Percentiles rank a stretch among this genome's conserved stretches.
Conservation (phyloP, 2,888 invertebrate species). For the Perizoma flavofasciatum region DNA sequence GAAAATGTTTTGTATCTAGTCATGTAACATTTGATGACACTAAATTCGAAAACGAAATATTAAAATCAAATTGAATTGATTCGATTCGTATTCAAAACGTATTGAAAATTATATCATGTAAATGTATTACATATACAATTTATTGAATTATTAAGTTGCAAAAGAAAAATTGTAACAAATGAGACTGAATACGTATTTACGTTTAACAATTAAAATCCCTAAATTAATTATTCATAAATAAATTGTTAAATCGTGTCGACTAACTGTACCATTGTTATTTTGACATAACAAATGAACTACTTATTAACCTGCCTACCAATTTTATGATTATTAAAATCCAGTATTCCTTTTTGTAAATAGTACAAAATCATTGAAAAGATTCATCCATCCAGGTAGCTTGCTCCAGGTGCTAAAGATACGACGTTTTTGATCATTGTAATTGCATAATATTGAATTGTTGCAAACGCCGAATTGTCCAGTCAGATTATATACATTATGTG, state of each 20-base stretch:
- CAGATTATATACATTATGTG: constrained; percentile 34
- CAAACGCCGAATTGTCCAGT: constrained; percentile 45
- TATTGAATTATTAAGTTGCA: constrained; percentile 38
- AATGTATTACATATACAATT: constrained; percentile 21
- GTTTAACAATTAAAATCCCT: constrained; percentile 49
- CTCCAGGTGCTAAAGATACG: constrained; percentile 59
- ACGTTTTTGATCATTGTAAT: constrained; percentile 16
- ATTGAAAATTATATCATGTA: constrained; percentile 16
- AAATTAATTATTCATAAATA: constrained; percentile 23
- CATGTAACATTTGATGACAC: constrained; percentile 48
- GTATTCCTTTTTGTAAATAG: constrained; percentile 11
- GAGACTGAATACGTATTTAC: constrained; percentile 75
- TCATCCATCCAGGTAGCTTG: constrained; percentile 67
- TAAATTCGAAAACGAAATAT: constrained; percentile 24
- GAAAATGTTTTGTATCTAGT: constrained; percentile 51
- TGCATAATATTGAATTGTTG: constrained; percentile 38
- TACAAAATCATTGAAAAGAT: constrained; percentile 38
- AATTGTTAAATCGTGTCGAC: constrained; percentile 8
- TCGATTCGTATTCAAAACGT: constrained; percentile 30
- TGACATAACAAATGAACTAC: background rate
- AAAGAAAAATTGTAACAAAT: constrained; percentile 57
- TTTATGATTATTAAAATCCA: background rate
- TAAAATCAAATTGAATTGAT: background rate
- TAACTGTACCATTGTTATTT: background rate
- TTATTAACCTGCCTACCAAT: constrained; percentile 5